These are phyloP conservation scores for Erannis defoliaria DNA, from an alignment of 2,888 invertebrate genomes.

Conservation along the genomic window DNA sequence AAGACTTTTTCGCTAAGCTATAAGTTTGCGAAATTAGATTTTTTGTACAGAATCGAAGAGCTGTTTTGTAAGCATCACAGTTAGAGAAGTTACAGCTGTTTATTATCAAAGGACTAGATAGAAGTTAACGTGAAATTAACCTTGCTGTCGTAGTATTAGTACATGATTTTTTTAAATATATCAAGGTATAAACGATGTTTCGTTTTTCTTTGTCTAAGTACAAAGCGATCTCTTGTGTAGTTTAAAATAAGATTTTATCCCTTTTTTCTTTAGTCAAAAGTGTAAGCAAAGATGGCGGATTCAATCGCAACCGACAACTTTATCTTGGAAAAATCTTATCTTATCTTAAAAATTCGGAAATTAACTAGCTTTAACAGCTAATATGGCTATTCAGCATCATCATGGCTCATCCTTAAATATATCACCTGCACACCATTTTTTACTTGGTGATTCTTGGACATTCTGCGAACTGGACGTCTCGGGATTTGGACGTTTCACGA, in stretches of 20 bases:
- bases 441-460: too few relatives aligned
- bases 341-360: too few relatives aligned
- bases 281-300: neutral
- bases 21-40: neutral
- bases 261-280: neutral
- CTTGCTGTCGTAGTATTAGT: neutral
- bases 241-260: neutral
- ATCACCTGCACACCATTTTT: too few relatives aligned
- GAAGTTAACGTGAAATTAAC: neutral
- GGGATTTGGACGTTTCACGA: too few relatives aligned
- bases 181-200: too few relatives aligned
- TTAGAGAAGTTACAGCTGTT: neutral
- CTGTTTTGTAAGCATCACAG: neutral
- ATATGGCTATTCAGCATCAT: neutral
- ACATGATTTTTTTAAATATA: too few relatives aligned
- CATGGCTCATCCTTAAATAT: too few relatives aligned
- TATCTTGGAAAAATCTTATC: too few relatives aligned
- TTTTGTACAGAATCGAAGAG: neutral
- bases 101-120: too few relatives aligned
- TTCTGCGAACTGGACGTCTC: too few relatives aligned
- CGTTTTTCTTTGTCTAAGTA: constrained; percentile 15
- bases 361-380: too few relatives aligned
- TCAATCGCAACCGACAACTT: neutral
- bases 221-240: constrained; percentile 35
- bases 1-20: too few relatives aligned